Evolutionary conservation across 2,113 vertebrate species (phyloP), one percentile per base, ranked within the genome.

Genomic region (Rhea americana): DNA sequence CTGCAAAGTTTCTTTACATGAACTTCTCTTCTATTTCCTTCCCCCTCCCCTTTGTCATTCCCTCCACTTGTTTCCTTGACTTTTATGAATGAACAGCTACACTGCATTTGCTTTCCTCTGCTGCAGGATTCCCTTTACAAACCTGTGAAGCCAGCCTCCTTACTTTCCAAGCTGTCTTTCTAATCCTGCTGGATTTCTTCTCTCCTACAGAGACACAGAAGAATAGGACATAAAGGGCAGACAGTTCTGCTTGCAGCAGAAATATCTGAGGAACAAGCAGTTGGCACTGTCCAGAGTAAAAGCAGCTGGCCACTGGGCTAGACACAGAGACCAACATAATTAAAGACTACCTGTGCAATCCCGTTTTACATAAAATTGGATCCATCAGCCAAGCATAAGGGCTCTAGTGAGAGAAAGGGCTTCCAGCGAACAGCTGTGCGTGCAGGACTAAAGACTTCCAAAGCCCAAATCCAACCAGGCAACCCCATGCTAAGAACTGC

Each of bases 371-470:
- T 11, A 25, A 4, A 80, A 63, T 39, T 43, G 70, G 37, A 72
- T 62, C 71, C 6, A 0, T n/a, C 5, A 85, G 74, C 82, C 74
- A 61, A 83, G 77, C 39, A 47, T 28, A 2, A 63, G 56, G 43
- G 84, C 68, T 71, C 39, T 25, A 26, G 13, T 0, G 5, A 70
- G 67, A 3, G 11, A 30, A 51, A 80, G 41, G 30, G 41, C 68
- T 75, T 0, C 0, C 32, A n/a, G 45, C 41, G 32, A 51, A 67
- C 28, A 62, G 51, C 41, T 39, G n/a, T 0, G 0, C 2, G 22
- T 5, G 43, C 7, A 7, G 22, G 30, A 48, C 30, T 2, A 1
- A 62, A 39, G 45, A 59, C 41, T 88, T 48, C 80, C 48, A 39
- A 59, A 2, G 1, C 9, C 73, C 65, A 18, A 17, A 0, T 32